Percentiles rank a stretch among this genome's conserved stretches.
Conservation (phyloP, 2,888 invertebrate genomes). For the Agrilus mali region DNA sequence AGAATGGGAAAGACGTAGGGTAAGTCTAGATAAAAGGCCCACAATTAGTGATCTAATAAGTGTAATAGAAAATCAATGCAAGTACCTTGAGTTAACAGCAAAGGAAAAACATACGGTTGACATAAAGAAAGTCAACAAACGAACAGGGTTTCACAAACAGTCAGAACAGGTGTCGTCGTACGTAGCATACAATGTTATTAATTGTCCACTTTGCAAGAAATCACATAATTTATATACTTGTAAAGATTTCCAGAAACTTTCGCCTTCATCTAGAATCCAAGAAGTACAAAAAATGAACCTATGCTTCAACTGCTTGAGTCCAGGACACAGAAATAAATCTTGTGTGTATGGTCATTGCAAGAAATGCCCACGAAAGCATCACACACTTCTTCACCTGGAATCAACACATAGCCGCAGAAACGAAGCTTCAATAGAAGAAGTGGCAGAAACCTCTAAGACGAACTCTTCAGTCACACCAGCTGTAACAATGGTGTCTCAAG, state of each 20-base stretch:
- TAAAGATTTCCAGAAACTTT: background rate
- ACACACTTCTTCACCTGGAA: constrained; percentile 3
- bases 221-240: background rate
- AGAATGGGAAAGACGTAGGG: background rate
- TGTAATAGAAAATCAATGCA: constrained; percentile 1
- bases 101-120: no score
- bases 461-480: no score
- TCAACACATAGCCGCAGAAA: background rate
- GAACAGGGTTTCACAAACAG: no score
- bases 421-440: background rate
- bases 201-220: no score
- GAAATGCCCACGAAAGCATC: constrained; percentile 1
- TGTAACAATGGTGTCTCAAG: no score
- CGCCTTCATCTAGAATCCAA: background rate
- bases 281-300: background rate
- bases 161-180: no score
- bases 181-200: no score
- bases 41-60: background rate
- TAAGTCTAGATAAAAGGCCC: background rate
- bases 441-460: no score
- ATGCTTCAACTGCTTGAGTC: constrained; percentile 3
- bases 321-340: background rate
- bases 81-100: background rate
- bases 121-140: no score
- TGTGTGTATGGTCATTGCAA: constrained; percentile 1